Evolutionary conservation across 53 echinoderm and acorn worm species (phyloP).

Genomic region (Astropecten irregularis): DNA sequence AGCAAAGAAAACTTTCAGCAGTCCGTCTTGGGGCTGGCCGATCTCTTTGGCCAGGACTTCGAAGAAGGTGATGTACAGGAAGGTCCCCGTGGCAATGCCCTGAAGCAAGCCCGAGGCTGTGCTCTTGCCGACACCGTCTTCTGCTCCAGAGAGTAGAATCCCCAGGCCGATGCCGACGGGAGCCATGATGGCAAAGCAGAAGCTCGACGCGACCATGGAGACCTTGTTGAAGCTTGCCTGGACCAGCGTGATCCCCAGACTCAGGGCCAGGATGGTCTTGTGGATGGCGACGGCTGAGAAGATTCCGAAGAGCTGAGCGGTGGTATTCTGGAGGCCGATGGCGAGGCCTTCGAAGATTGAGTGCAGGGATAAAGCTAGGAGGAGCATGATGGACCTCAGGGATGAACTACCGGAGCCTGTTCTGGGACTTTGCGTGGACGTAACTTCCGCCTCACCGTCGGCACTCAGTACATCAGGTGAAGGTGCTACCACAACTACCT

Average conservation of each 20-base stretch:
- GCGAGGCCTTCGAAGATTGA: slow-evolving; percentile 96
- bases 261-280: slow-evolving; percentile 92
- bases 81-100: slow-evolving; percentile 93
- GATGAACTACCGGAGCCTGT: slow-evolving; percentile 78
- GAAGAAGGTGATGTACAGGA: slow-evolving; percentile 97
- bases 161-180: slow-evolving; percentile 84
- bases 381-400: slow-evolving; percentile 76
- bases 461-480: neutral
- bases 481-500: neutral
- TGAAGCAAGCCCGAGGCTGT: slow-evolving; percentile 78
- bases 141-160: slow-evolving; percentile 60
- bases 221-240: slow-evolving; percentile 71
- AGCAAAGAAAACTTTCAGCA: slow-evolving; percentile 81
- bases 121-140: slow-evolving; percentile 66
- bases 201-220: slow-evolving; percentile 61
- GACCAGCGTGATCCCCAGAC: slow-evolving; percentile 86
- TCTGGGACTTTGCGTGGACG: slow-evolving; percentile 64
- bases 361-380: slow-evolving; percentile 86
- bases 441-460: neutral
- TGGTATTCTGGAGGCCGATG: slow-evolving; percentile 72
- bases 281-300: slow-evolving; percentile 89
- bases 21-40: slow-evolving; percentile 70
- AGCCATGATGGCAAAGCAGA: slow-evolving; percentile 93
- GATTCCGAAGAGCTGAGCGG: slow-evolving; percentile 68
- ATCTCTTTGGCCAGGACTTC: slow-evolving; percentile 98